These are phyloP conservation scores for Eulithis testata DNA, from an alignment of 2,888 invertebrate genomes.

Conservation along the genomic window DNA sequence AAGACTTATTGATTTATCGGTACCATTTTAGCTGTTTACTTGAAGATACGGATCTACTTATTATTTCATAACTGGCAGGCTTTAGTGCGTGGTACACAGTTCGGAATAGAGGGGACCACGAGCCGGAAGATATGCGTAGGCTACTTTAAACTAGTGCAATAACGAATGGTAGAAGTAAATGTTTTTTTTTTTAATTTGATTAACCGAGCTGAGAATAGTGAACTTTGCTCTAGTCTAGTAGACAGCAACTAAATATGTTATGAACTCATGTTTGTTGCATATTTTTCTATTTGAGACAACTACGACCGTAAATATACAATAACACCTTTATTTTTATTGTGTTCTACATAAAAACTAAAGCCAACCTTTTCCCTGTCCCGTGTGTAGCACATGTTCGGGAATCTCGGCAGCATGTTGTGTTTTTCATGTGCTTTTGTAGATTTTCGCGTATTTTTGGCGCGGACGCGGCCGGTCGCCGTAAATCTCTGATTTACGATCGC, in stretches of 20 bases:
- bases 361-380: conserved; percentile 11
- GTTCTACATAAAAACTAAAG: conserved; percentile 1
- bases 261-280: too few species aligned
- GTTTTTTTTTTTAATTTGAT: too few species aligned
- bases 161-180: too few species aligned
- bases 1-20: conserved; percentile 23
- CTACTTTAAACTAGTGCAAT: too few species aligned
- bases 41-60: conserved; percentile 1
- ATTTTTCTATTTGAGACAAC: too few species aligned
- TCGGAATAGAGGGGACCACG: not conserved
- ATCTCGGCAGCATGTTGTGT: conserved; percentile 19
- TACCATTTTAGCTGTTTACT: not conserved
- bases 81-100: not conserved
- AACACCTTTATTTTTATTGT: conserved; percentile 1
- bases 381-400: conserved; percentile 18
- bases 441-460: conserved; percentile 31
- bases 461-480: conserved; percentile 34
- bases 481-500: conserved; percentile 43
- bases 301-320: not conserved
- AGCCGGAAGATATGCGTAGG: too few species aligned
- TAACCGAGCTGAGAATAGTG: too few species aligned
- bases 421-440: conserved; percentile 26
- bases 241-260: too few species aligned
- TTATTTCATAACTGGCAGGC: not conserved
- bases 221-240: too few species aligned